Evolutionary conservation across 2,888 invertebrate genomes (phyloP).

Genomic region (Acrocyrtus sp.): DNA sequence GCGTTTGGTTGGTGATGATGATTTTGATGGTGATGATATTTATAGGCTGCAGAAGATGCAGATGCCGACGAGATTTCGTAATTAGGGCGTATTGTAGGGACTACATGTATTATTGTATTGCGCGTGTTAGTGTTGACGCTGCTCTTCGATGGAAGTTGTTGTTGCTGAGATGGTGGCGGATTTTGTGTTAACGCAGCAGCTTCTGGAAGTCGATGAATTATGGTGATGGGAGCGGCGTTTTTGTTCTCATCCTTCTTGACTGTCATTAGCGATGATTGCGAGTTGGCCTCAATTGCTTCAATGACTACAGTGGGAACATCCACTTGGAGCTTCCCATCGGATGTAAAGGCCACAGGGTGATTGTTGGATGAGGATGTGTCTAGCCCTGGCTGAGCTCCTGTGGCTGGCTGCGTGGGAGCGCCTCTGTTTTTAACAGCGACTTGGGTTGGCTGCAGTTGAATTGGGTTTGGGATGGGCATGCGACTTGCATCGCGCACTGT

Average conservation of each 20-base stretch:
- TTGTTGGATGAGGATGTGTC: slow-evolving; percentile 38
- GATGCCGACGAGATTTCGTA: slow-evolving; percentile 15
- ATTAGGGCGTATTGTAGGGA: slow-evolving; percentile 24
- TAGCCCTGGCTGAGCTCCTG: slow-evolving; percentile 23
- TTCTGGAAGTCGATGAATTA: slow-evolving; percentile 38
- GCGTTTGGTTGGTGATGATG: slow-evolving; percentile 12
- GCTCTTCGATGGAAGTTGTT: not conserved
- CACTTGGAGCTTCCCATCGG: slow-evolving; percentile 48
- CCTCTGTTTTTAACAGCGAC: slow-evolving; percentile 37
- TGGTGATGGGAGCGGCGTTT: slow-evolving; percentile 5
- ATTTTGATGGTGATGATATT: slow-evolving; percentile 3
- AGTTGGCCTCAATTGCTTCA: slow-evolving; percentile 48
- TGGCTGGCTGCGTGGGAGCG: slow-evolving; percentile 12
- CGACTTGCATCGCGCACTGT: slow-evolving; percentile 30
- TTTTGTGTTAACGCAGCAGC: slow-evolving; percentile 29
- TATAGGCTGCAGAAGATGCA: too few relatives aligned
- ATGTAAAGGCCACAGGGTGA: slow-evolving; percentile 45
- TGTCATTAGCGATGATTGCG: slow-evolving; percentile 27
- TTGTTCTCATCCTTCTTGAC: slow-evolving; percentile 23
- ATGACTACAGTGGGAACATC: slow-evolving; percentile 48
- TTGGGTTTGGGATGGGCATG: slow-evolving; percentile 39
- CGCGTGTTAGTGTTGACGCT: not conserved
- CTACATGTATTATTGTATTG: slow-evolving; percentile 12
- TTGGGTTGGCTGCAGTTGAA: slow-evolving; percentile 47
- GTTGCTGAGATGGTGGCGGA: too few relatives aligned